Conservation (phyloP, 2,113 vertebrate genomes). For the Morone chrysops region DNA sequence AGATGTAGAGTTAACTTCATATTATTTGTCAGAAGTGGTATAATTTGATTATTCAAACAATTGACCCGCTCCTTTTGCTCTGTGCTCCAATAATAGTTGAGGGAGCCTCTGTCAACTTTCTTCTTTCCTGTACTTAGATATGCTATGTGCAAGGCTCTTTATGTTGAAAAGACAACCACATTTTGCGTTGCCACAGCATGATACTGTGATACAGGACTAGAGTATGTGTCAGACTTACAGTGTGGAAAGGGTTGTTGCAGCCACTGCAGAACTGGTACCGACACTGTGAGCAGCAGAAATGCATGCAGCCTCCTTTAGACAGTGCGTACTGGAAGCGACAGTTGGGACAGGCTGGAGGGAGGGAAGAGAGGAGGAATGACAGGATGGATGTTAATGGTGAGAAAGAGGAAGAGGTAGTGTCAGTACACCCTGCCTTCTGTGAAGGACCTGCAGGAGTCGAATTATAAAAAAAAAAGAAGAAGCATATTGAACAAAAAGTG, state of each 20-base stretch:
- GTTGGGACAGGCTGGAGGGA: constrained; percentile 88
- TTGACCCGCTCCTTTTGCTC: too few relatives aligned
- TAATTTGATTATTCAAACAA: too few relatives aligned
- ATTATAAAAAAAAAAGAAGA: too few relatives aligned
- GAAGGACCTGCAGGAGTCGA: too few relatives aligned
- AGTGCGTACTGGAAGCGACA: constrained; percentile 92
- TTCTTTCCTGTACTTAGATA: too few relatives aligned
- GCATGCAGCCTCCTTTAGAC: constrained; percentile 93
- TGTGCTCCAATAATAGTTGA: too few relatives aligned
- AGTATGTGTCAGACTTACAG: constrained; percentile 70
- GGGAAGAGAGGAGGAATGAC: neutral
- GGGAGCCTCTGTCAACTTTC: too few relatives aligned
- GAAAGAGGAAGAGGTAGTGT: neutral
- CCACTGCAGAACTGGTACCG: constrained; percentile 94
- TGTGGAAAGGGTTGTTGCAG: constrained; percentile 91
- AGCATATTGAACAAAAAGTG: too few relatives aligned
- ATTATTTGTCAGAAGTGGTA: too few relatives aligned
- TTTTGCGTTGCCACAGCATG: neutral
- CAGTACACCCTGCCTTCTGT: neutral
- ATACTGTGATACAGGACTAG: neutral
- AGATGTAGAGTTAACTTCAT: too few relatives aligned
- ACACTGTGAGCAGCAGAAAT: constrained; percentile 92
- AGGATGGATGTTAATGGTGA: neutral
- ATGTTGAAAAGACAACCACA: too few relatives aligned
- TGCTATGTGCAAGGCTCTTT: too few relatives aligned